A percentile compares a stretch with the other conserved stretches of the same genome.
Conservation (phyloP, 2,113 vertebrate genomes). For the Oxyura jamaicensis region DNA sequence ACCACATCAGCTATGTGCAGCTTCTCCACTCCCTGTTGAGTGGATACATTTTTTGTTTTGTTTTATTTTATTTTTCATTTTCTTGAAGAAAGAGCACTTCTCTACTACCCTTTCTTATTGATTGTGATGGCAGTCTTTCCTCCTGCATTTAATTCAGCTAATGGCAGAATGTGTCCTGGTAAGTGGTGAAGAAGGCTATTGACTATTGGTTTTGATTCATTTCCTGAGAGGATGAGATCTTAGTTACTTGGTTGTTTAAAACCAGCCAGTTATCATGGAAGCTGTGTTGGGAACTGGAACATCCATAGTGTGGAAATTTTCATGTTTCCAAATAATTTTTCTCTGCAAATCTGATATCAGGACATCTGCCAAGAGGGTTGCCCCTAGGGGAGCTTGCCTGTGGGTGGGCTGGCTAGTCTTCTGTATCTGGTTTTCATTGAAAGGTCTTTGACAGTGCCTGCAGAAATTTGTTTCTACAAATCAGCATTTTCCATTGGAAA, state of each 20-base stretch:
- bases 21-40: neutral
- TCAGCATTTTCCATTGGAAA: neutral
- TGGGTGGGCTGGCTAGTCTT: conserved; percentile 49
- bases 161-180: neutral
- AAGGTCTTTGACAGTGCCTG: conserved; percentile 29
- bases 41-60: neutral
- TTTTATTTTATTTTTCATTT: neutral
- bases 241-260: neutral
- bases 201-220: conserved; percentile 21
- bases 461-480: conserved; percentile 23
- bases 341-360: conserved; percentile 13
- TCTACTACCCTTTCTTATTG: neutral
- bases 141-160: conserved; percentile 2
- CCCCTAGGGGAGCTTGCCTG: neutral
- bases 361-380: conserved; percentile 35
- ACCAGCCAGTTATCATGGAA: conserved; percentile 25
- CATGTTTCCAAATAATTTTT: conserved; percentile 30
- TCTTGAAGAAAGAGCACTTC: neutral
- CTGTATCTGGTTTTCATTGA: conserved; percentile 39
- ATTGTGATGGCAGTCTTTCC: neutral
- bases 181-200: neutral
- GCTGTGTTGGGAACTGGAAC: conserved; percentile 21
- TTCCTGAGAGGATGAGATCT: conserved; percentile 13
- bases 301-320: conserved; percentile 30
- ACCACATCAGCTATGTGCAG: rapidly evolving